Evolutionary conservation across 2,888 invertebrate species (phyloP), one percentile per base, ranked within the genome.

Genomic region (Priapulus caudatus): DNA sequence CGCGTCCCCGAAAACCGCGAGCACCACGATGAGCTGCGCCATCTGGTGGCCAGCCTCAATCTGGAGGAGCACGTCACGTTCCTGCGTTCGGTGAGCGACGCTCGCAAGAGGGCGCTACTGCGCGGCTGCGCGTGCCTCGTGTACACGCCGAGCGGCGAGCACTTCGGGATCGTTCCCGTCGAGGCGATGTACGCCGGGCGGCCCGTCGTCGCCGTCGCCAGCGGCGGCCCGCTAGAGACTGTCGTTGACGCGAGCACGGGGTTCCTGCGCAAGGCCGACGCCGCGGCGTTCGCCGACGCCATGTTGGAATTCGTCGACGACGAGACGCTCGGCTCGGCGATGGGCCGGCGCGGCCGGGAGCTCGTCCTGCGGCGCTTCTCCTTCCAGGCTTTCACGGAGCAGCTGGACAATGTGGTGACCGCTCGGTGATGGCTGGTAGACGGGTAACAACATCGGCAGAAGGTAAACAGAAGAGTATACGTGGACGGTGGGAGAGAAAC

Each of bases 151-250:
- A 81, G 84, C 2, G 86, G 87, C 68, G 98, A 99, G 71, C 98
- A 99, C 74, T 98, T 98, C 75, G 98, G 98, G 3, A 99, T 99
- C 63, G 98, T 98, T 4, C 98, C 99, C 0, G 75, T 99, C 51
- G 98, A 99, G 76, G 93, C 95, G 0, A 98, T 98, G 98, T 88
- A 88, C 67, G 81, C 83, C 67, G 77, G 79, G 2, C 86, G 88
- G 65, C 93, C 97, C 2, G 93, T 99, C 0, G 82, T 99, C 59
- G 98, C 98, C 0, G 84, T 88, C 0, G 86, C 89, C 64, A 88
- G 86, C 64, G 98, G 98, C 21, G 98, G 98, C 0, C 98, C 98
- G 0, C 81, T 81, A 1, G 98, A 99, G 72, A 93, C 98, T 0
- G 77, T 98, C 47, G 65, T 62, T 4, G 57, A 73, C 56, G 66